Conservation (phyloP, 2,113 vertebrate genomes). For the Lampris megalopsis region DNA sequence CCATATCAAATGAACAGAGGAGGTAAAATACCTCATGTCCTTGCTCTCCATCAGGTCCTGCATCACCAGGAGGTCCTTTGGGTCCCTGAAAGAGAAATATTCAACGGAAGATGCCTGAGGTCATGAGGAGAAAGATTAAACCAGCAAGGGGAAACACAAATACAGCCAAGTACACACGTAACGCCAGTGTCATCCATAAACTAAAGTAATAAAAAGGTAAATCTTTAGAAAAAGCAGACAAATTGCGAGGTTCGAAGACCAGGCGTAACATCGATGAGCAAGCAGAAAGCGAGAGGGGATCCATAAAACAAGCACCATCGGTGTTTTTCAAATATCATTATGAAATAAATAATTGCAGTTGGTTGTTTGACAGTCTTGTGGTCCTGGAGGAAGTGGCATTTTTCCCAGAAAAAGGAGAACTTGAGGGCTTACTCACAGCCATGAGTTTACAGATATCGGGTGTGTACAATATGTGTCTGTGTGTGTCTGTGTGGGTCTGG, state of each 20-base stretch:
- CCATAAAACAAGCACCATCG: conserved; percentile 54
- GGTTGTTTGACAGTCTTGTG: conserved; percentile 60
- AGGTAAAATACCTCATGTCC: conserved; percentile 87
- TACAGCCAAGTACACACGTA: conserved; percentile 28
- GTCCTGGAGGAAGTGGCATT: conserved; percentile 31
- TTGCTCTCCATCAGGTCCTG: conserved; percentile 89
- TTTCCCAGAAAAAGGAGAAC: conserved; percentile 52
- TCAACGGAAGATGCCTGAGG: conserved; percentile 2
- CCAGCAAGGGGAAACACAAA: conserved; percentile 2
- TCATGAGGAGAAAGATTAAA: neutral
- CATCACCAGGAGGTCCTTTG: conserved; percentile 89
- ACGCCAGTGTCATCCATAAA: conserved; percentile 8
- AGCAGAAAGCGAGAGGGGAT: conserved; percentile 62
- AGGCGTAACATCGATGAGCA: conserved; percentile 18
- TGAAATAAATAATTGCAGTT: conserved; percentile 53
- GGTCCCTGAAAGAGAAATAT: conserved; percentile 84
- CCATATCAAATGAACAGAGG: neutral
- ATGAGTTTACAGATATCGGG: conserved; percentile 1
- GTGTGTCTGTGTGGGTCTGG: conserved; percentile 2
- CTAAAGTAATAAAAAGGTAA: neutral
- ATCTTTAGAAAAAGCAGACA: conserved; percentile 7
- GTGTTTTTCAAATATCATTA: conserved; percentile 30
- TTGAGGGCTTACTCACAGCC: conserved; percentile 18
- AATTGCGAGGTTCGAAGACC: conserved; percentile 5
- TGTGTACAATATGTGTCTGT: neutral